A percentile compares a stretch with the other conserved stretches of the same genome.
Evolutionary conservation across 2,888 invertebrate species (phyloP).

Genomic region (Carpatolechia fugitivella): DNA sequence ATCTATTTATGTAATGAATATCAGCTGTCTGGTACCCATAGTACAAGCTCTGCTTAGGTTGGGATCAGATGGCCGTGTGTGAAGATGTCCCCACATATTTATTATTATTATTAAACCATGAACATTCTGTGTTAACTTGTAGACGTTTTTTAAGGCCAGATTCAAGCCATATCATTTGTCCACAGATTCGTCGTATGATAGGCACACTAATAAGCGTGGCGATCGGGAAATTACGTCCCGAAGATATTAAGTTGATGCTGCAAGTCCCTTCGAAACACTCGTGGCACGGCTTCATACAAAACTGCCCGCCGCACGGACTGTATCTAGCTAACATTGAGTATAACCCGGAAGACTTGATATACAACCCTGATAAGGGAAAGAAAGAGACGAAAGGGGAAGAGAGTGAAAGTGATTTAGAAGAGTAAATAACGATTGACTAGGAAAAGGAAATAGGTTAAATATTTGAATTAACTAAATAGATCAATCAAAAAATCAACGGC

Average conservation of each 20-base stretch:
- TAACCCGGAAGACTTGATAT: conserved; percentile 77
- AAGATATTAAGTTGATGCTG: conserved; percentile 86
- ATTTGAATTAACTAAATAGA: too few relatives aligned
- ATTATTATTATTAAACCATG: too few relatives aligned
- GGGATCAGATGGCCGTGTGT: too few relatives aligned
- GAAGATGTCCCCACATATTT: too few relatives aligned
- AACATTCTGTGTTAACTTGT: conserved; percentile 4
- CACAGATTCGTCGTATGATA: conserved; percentile 88
- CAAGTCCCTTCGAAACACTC: conserved; percentile 85
- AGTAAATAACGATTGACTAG: not conserved
- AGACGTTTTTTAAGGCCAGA: not conserved
- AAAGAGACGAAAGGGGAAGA: conserved; percentile 8
- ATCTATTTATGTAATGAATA: too few relatives aligned
- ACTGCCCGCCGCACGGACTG: conserved; percentile 83
- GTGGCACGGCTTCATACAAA: conserved; percentile 77
- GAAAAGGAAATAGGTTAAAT: not conserved
- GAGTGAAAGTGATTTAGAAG: conserved; percentile 29
- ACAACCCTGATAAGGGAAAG: conserved; percentile 32
- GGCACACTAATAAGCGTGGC: conserved; percentile 83
- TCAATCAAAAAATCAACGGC: too few relatives aligned
- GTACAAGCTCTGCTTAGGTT: too few relatives aligned
- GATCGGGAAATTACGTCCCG: conserved; percentile 77
- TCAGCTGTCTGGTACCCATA: too few relatives aligned
- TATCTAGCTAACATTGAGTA: conserved; percentile 87
- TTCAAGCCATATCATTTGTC: not conserved